Evolutionary conservation across 2,888 invertebrate species (phyloP), one percentile per base, ranked within the genome.

Genomic region (Eurytoma adleriae): DNA sequence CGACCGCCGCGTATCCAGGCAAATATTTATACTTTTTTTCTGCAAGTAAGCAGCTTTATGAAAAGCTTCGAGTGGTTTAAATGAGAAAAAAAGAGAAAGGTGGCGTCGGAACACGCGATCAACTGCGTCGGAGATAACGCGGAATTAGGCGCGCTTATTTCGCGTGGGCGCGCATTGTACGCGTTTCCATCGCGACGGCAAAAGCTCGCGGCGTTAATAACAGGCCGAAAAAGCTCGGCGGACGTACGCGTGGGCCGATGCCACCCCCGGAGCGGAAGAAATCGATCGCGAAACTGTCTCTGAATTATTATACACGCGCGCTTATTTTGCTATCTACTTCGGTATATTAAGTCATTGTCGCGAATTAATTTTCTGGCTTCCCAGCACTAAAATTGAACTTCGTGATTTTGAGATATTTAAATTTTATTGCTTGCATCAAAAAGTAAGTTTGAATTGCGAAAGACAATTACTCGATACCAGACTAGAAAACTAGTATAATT

Each of bases 161-260:
- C 59, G 59, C 68, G 75, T 75, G 50, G 75, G 75, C 61, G 67
- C 30, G 67, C 71, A 10, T 64, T 69, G 64, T 59, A 48, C n/a
- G 82, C 83, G 88, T 88, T 88, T 84, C 88, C 88, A 88, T 88
- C 87, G 87, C 88, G 84, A 88, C 88, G 83, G 83, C 81, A 80
- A 68, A 74, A 78, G 20, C 70, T 84, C 84, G 81, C 79, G 64
- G 74, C 80, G 83, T 84, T 84, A 85, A 85, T 85, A 83, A 80
- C 85, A 80, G 83, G 50, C 67, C 24, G 64, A 78, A 82, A 82
- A 81, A 76, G 79, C 70, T 52, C 13, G 4, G 40, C 40, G 30
- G 30, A 24, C 24, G 30, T 7, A 7, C 30, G 40, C 40, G 40
- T 18, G 13, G 40, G 70, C 24, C 72, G 68, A 62, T 75, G 48